phyloP scores from a whole-genome alignment of 2,797 vertebrate species.

The Sebastes itinus region DNA sequence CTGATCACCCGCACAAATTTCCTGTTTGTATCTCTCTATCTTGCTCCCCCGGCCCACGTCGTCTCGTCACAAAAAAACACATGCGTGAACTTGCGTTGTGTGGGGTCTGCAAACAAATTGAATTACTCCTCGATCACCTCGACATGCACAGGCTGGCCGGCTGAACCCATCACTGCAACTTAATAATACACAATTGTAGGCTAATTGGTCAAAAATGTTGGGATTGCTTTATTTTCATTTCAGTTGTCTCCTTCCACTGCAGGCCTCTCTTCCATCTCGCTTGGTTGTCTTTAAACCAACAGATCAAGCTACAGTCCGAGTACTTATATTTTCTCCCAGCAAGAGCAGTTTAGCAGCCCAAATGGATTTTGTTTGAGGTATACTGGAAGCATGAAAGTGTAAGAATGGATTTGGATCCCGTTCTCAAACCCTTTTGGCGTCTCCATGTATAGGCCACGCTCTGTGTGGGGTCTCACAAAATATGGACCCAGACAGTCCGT shows the following conservation, averaged over 20 bases:
- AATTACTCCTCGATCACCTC: neutral
- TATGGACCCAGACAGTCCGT: slow-evolving; percentile 10
- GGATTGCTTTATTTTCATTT: slow-evolving; percentile 13
- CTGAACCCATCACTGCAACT: neutral
- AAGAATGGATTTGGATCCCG: neutral
- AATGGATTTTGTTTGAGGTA: neutral
- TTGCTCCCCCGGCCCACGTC: neutral
- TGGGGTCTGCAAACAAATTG: neutral
- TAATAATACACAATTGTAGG: neutral
- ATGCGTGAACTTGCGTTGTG: slow-evolving; percentile 4
- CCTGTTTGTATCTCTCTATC: slow-evolving; percentile 39
- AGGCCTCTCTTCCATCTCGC: neutral
- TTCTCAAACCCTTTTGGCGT: neutral
- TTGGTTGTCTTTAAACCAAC: neutral
- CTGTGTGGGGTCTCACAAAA: slow-evolving; percentile 34
- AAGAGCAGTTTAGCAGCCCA: neutral
- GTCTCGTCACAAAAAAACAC: neutral
- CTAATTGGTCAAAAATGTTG: slow-evolving; percentile 3
- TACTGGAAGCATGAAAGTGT: neutral
- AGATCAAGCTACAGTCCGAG: neutral
- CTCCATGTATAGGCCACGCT: neutral
- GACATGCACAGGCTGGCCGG: neutral
- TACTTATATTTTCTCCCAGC: neutral
- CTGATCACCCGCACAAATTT: slow-evolving; percentile 32
- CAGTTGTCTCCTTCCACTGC: neutral